Evolutionary conservation across 2,113 vertebrate genomes (phyloP), one percentile per base, ranked within the genome.

Genomic region (Sprattus sprattus): DNA sequence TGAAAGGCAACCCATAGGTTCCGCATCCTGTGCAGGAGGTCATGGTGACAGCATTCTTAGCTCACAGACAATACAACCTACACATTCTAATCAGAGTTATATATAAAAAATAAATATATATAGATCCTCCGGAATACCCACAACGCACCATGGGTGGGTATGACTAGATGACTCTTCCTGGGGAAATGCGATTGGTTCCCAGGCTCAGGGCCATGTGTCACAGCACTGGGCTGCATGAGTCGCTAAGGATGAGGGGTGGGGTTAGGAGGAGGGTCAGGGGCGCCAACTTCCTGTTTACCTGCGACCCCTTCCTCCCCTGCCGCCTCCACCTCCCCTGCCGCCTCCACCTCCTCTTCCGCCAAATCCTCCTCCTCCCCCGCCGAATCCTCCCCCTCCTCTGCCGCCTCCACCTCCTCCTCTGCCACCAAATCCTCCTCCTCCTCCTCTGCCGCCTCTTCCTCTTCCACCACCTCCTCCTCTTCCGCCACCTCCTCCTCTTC

Each of bases 401-500:
- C 92, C n/a, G 86, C 2, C 60, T 28, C 4, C 82, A 1, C 90
- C 86, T 86, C 92, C 25, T 85, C 1, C 85, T 85, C 83, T 64
- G 25, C 82, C 2, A 52, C 87, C 44, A 9, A 11, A 11, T 39
- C 81, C 45, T 32, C 86, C 16, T 52, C 47, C 90, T 45, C 90
- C 85, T 3, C 90, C 86, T 87, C 92, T 28, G 86, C 2, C 87
- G 84, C 20, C 39, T 39, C 39, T 2, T 39, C 81, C 32, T 32
- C 86, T 11, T 47, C 47, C 90, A 45, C 90, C 85, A 1, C 90
- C 86, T 87, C 22, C 60, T 4, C 16, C 18, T 22, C 46, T 64
- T 47, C 86, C 91, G 90, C 45, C 11, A 89, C 39, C 87, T 75
- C 88, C 87, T 78, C 87, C 83, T 82, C n/a, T 20, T 32, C 46